Percentiles rank a stretch among this genome's conserved stretches.
These are phyloP conservation scores for Peromyscus californicus DNA, from an alignment of 2,113 vertebrate genomes.

Conservation along the genomic window DNA sequence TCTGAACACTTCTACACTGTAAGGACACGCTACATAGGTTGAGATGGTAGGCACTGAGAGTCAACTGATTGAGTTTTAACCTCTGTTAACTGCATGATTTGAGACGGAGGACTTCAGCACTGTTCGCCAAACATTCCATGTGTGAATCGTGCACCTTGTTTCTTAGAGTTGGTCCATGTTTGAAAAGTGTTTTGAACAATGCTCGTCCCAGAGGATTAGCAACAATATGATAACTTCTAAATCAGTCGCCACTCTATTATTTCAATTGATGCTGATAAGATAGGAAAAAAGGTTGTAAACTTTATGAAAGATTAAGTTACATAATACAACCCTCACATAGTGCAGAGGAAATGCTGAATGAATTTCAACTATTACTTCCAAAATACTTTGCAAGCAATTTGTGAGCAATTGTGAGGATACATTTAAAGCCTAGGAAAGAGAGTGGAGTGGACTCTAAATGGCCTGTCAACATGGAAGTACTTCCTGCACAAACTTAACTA, in stretches of 20 bases:
- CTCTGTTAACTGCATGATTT: neutral
- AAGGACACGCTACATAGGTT: neutral
- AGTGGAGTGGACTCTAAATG: neutral
- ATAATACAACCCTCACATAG: neutral
- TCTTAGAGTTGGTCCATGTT: neutral
- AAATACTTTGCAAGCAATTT: constrained; percentile 15
- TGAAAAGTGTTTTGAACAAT: neutral
- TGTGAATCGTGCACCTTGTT: neutral
- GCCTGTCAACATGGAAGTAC: neutral
- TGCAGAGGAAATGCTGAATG: neutral
- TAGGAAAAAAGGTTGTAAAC: neutral
- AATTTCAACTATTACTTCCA: neutral
- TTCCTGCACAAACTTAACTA: constrained; percentile 16
- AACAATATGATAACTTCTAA: neutral
- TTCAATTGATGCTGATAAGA: constrained; percentile 47
- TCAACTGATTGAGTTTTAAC: neutral
- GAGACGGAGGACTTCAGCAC: neutral
- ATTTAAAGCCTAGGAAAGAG: neutral
- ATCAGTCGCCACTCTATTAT: neutral
- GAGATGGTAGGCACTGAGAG: neutral
- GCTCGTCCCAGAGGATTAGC: neutral
- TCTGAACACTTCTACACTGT: neutral
- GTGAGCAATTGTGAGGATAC: neutral
- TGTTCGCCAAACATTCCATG: neutral
- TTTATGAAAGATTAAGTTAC: constrained; percentile 23